phyloP scores from a whole-genome alignment of 2,888 invertebrate genomes.

The Exocentrus adspersus region DNA sequence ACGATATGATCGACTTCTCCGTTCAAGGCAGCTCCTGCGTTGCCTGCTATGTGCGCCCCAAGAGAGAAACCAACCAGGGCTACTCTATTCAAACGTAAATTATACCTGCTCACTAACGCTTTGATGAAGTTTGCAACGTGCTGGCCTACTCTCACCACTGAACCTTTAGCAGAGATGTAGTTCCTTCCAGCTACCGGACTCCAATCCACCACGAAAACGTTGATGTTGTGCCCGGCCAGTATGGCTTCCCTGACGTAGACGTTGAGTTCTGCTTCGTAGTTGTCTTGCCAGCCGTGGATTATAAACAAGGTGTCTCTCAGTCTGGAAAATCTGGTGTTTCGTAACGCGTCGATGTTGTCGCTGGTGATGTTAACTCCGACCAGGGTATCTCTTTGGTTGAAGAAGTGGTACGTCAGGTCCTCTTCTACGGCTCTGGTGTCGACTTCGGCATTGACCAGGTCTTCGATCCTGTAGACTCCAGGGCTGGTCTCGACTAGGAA shows the following conservation, averaged over 20 bases:
- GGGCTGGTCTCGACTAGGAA: background rate
- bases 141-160: background rate
- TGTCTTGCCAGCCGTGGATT: conserved; percentile 56
- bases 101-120: conserved; percentile 23
- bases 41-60: conserved; percentile 57
- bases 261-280: conserved; percentile 48
- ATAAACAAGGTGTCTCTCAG: conserved; percentile 49
- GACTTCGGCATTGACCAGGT: conserved; percentile 3
- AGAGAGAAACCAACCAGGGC: conserved; percentile 45
- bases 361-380: background rate
- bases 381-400: conserved; percentile 42
- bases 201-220: conserved; percentile 58
- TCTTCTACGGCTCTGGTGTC: conserved; percentile 25
- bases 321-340: conserved; percentile 37
- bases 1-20: conserved; percentile 21
- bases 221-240: conserved; percentile 48
- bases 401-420: conserved; percentile 49
- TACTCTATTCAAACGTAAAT: conserved; percentile 25
- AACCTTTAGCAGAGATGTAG: background rate
- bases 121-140: conserved; percentile 29
- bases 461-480: background rate
- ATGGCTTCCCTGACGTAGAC: conserved; percentile 44
- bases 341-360: background rate
- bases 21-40: conserved; percentile 44
- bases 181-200: conserved; percentile 16